These are phyloP conservation scores for Hyphantria cunea DNA, from an alignment of 1,140 invertebrate species.

Conservation along the genomic window DNA sequence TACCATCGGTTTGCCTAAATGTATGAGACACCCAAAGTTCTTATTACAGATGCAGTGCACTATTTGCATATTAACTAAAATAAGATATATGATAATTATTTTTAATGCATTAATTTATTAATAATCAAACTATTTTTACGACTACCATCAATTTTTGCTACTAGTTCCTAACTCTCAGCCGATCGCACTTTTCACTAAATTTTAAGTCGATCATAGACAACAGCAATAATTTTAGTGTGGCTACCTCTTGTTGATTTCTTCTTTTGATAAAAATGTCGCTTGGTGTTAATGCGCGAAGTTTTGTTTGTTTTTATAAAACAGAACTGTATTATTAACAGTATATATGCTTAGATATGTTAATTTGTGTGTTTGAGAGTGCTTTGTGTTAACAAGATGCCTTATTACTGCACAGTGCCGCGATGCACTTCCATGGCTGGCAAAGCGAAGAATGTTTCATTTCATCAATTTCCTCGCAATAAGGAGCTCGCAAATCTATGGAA, in stretches of 20 bases:
- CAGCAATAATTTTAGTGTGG: too few relatives aligned
- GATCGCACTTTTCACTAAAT: neutral
- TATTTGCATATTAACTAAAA: too few relatives aligned
- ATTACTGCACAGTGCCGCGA: constrained; percentile 77
- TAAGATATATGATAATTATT: too few relatives aligned
- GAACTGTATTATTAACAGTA: constrained; percentile 32
- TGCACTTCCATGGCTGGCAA: constrained; percentile 79
- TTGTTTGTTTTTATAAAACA: constrained; percentile 65
- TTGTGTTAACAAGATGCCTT: constrained; percentile 63
- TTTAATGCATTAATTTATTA: too few relatives aligned
- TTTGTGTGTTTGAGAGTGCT: constrained; percentile 27
- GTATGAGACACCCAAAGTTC: too few relatives aligned
- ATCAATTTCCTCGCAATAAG: constrained; percentile 75
- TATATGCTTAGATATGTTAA: constrained; percentile 46
- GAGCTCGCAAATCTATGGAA: constrained; percentile 73
- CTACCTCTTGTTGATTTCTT: constrained; percentile 25
- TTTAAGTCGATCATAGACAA: constrained; percentile 15
- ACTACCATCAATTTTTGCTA: neutral
- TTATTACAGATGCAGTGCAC: too few relatives aligned
- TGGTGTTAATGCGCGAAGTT: constrained; percentile 61
- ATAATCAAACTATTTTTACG: too few relatives aligned
- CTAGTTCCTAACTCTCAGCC: too few relatives aligned
- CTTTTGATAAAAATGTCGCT: constrained; percentile 55
- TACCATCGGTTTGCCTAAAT: too few relatives aligned
- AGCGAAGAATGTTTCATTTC: constrained; percentile 69